Evolutionary conservation across 2,113 vertebrate species (phyloP), one percentile per base, ranked within the genome.

Genomic region (Elgaria multicarinata): DNA sequence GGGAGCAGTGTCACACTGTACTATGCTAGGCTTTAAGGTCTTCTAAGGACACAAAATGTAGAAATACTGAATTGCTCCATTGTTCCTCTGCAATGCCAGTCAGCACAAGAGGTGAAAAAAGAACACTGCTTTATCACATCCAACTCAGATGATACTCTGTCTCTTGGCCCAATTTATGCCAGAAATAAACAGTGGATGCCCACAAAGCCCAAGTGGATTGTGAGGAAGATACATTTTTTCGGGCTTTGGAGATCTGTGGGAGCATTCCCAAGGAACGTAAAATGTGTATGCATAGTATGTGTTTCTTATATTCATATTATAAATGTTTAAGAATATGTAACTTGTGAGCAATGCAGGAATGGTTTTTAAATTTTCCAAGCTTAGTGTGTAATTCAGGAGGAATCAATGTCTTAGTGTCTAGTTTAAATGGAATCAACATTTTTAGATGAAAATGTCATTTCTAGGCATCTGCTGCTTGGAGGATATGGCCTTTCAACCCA

Each of bases 31-130:
- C 50, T 55, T 42, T 14, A 28, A 46, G 77, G 77, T 71, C 53
- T 42, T 71, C 78, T 81, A 58, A 71, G 78, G 69, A 82, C 50
- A 72, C 64, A 72, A 72, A 72, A 42, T 53, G 50, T 28, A 33
- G 46, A n/a, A 58, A 18, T 55, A 80, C 14, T 88, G 78, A 88
- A 88, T 81, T 72, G 53, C 10, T 44, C n/a, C 13, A 44, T 88
- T 88, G 78, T 88, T 71, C 36, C 50, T 58, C n/a, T 72, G 50
- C 78, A 81, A 44, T 55, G n/a, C 78, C 39, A 82, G 22, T 77
- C 62, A 53, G 8, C 7, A 18, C 66, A 72, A 72, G 66, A 82
- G 50, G 28, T 71, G 16, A 69, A 64, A 46, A 67, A 71, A 72
- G n/a, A 72, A 88, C 46, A 71, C 9, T 80, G 64, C 75, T 87